Base-by-base conservation (phyloP, 2,113 vertebrate species). In the Gymnarchus niloticus region DNA sequence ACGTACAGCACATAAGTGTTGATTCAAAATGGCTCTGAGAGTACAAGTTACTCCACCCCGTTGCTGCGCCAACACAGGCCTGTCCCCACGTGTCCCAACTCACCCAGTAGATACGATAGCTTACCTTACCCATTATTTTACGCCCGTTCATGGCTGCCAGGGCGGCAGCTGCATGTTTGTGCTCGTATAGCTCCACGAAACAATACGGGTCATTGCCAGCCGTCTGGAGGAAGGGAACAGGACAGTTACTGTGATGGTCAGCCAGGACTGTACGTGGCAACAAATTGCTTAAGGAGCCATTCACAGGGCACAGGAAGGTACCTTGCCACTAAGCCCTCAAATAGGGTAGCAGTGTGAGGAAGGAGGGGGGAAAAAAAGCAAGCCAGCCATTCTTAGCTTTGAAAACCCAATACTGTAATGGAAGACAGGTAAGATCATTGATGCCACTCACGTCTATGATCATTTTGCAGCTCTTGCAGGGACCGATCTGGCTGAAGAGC, bases 71-170 rank as follows among this genome's bases (percentile, higher is more conserved):
- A 14, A 73, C 1, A 73, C 33, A 73, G 65, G 33, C 33, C 65
- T 73, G 65, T 6, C 65, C 65, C 65, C 65, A 69, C 28, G 65
- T 73, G 33, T 73, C 89, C 89, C 93, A 92, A 94, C 94, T 96
- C 96, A 95, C 95, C 94, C 93, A 92, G 87, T 89, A 95, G 93
- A 92, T 92, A 93, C 48, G 94, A 94, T 93, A 96, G 91, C 96
- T 96, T 98, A 99, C 98, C 97, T 99, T 99, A 96, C 98, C 98
- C 97, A 99, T 97, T 95, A 99, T 99, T 96, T 99, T 99, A 95
- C 98, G 95, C 90, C 98, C 98, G 84, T 99, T 99, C 97, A 99
- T 99, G 65, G 98, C 98, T 88, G 97, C 98, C 91, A 99, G 91
- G 0, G 98, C 97, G 14, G 98, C 97, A 59, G 97, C 97, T 85